phyloP scores from a whole-genome alignment of 2,888 invertebrate species.

The Marasmarcha lunaedactyla region DNA sequence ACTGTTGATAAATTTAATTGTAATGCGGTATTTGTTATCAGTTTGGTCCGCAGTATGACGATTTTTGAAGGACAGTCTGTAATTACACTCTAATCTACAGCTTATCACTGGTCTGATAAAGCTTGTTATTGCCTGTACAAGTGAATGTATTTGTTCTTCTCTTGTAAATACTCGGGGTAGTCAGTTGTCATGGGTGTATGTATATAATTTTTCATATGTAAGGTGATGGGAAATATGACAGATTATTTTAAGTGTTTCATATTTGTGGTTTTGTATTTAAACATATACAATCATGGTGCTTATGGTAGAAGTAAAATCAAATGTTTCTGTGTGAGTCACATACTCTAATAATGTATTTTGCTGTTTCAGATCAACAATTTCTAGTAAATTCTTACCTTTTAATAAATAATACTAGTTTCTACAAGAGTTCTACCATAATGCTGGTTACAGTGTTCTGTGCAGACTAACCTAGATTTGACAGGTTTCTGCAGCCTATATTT shows the following conservation, averaged over 20 bases:
- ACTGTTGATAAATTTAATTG: constrained; percentile 37
- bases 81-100: constrained; percentile 39
- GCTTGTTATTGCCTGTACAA: constrained; percentile 12
- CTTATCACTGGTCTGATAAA: constrained; percentile 26
- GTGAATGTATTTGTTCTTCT: constrained; percentile 19
- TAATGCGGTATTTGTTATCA: constrained; percentile 53
- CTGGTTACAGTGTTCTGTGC: background rate
- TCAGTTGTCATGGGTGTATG: constrained; percentile 55
- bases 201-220: constrained; percentile 12
- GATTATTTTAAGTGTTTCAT: too few relatives aligned
- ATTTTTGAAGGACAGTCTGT: constrained; percentile 25
- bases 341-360: too few relatives aligned
- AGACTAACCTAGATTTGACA: constrained; percentile 1
- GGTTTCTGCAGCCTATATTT: constrained; percentile 1
- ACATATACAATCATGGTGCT: too few relatives aligned
- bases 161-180: constrained; percentile 23
- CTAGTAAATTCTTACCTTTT: too few relatives aligned
- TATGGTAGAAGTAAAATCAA: too few relatives aligned
- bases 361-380: too few relatives aligned
- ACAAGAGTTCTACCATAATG: too few relatives aligned
- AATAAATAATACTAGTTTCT: too few relatives aligned
- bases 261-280: constrained; percentile 7
- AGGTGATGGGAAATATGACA: too few relatives aligned
- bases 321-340: too few relatives aligned
- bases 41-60: constrained; percentile 59